A percentile compares a stretch with the other conserved stretches of the same genome.
phyloP scores from a whole-genome alignment of 1,140 invertebrate species.

The Drosophila miranda region DNA sequence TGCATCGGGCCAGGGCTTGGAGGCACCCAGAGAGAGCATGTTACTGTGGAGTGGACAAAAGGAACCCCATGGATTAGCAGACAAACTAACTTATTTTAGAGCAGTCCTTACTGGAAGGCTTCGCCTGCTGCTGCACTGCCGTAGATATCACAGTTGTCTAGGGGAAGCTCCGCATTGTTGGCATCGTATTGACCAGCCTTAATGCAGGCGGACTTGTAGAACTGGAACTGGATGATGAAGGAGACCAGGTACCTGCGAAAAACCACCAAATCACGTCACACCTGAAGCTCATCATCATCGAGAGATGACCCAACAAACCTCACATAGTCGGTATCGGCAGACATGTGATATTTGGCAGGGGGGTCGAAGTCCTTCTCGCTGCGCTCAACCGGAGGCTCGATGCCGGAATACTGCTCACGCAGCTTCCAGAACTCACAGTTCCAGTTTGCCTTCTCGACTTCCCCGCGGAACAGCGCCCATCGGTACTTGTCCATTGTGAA shows the following conservation, averaged over 20 bases:
- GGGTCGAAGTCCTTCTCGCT: slow-evolving; percentile 93
- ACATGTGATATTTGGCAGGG: slow-evolving; percentile 92
- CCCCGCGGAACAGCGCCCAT: slow-evolving; percentile 92
- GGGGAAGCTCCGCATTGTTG: slow-evolving; percentile 85
- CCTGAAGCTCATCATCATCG: too few relatives aligned
- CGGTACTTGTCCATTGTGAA: slow-evolving; percentile 93
- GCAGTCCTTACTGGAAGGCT: slow-evolving; percentile 85
- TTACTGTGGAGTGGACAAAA: slow-evolving; percentile 83
- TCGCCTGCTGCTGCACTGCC: slow-evolving; percentile 90
- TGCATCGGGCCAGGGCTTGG: slow-evolving; percentile 91
- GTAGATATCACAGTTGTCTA: slow-evolving; percentile 94
- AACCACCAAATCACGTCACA: background rate
- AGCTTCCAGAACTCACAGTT: slow-evolving; percentile 91
- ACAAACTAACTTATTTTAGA: background rate
- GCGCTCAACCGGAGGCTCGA: slow-evolving; percentile 89
- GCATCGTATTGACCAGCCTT: slow-evolving; percentile 91
- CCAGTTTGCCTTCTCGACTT: slow-evolving; percentile 87
- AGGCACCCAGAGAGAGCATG: slow-evolving; percentile 91
- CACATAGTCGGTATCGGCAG: slow-evolving; percentile 91
- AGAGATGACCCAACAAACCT: slow-evolving; percentile 83
- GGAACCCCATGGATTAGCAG: background rate
- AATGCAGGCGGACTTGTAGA: slow-evolving; percentile 92
- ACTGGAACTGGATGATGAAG: slow-evolving; percentile 95
- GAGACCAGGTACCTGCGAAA: slow-evolving; percentile 91
- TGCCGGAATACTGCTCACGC: slow-evolving; percentile 89